Evolutionary conservation across 2,797 vertebrate genomes (phyloP).

Genomic region (Smutsia gigantea): DNA sequence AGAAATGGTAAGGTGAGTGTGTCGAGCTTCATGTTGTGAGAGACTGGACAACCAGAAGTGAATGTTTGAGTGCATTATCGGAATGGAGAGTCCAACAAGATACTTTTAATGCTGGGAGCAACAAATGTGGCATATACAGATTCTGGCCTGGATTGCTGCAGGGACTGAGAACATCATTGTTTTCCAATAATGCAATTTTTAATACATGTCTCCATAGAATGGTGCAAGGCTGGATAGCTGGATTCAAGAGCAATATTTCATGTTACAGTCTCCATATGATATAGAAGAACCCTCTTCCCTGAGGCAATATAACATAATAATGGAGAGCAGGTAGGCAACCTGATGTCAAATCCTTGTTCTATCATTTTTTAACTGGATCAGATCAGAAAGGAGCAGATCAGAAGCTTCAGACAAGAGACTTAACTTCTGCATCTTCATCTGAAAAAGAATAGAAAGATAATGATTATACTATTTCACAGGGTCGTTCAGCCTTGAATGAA

Average conservation of each 20-base stretch:
- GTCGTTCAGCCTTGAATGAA: not conserved
- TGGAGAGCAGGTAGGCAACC: not conserved
- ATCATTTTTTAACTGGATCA: not conserved
- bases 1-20: not conserved
- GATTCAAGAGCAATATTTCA: not conserved
- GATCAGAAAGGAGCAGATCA: too few species aligned
- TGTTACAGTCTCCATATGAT: not conserved
- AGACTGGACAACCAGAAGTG: not conserved
- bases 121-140: not conserved
- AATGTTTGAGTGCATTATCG: not conserved
- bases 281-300: not conserved
- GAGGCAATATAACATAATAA: not conserved
- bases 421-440: not conserved
- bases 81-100: not conserved
- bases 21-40: not conserved
- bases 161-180: not conserved
- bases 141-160: not conserved
- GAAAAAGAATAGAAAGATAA: not conserved
- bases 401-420: not conserved
- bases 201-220: not conserved
- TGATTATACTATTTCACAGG: not conserved
- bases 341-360: not conserved
- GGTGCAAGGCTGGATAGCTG: not conserved
- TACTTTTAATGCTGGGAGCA: not conserved
- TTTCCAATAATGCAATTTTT: not conserved